phyloP scores from a whole-genome alignment of 2,888 invertebrate species.

The Timema cristinae region DNA sequence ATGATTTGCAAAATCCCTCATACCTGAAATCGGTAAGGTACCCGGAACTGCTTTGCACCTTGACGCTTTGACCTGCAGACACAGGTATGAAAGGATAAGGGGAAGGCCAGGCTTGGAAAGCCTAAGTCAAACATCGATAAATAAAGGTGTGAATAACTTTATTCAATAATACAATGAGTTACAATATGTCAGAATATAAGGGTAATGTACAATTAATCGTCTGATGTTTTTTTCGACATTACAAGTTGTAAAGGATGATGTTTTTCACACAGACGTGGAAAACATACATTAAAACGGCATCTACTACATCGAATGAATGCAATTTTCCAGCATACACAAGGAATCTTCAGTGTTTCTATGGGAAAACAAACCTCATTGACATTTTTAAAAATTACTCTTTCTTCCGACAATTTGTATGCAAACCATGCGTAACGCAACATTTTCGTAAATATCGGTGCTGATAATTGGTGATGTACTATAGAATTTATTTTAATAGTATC shows the following conservation, averaged over 20 bases:
- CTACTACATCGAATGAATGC: background rate
- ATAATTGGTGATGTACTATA: too few relatives aligned
- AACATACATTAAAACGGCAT: conserved; percentile 1
- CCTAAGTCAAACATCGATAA: too few relatives aligned
- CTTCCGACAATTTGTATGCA: background rate
- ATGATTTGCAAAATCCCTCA: background rate
- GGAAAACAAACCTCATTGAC: background rate
- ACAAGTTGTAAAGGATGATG: too few relatives aligned
- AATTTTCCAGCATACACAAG: too few relatives aligned
- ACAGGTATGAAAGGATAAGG: background rate
- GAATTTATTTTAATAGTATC: background rate
- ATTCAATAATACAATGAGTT: too few relatives aligned
- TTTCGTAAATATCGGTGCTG: too few relatives aligned
- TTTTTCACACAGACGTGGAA: background rate
- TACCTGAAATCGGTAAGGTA: background rate
- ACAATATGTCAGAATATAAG: background rate
- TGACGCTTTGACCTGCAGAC: background rate
- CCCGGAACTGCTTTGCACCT: background rate
- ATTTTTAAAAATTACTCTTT: background rate
- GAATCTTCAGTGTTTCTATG: too few relatives aligned
- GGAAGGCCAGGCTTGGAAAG: background rate
- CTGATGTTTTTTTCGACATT: too few relatives aligned
- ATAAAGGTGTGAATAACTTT: too few relatives aligned
- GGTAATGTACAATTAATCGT: background rate
- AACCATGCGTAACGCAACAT: background rate